phyloP scores from a whole-genome alignment of 2,888 invertebrate genomes.

The Standfussiana lucernea region DNA sequence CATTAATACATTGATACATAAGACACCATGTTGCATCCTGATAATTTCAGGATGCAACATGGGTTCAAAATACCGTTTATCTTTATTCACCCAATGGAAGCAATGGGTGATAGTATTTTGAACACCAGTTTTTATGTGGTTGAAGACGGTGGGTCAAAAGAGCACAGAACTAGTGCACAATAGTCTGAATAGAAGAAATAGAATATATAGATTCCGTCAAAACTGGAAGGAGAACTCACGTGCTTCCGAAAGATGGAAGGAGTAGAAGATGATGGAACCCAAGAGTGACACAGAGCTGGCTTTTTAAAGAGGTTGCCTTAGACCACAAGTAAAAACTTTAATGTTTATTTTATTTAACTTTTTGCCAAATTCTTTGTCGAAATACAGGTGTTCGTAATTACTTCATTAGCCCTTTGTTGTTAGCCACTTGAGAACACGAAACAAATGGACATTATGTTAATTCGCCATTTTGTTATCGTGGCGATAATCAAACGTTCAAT shows the following conservation, averaged over 20 bases:
- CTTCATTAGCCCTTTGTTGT: slow-evolving; percentile 73
- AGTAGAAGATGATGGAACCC: neutral
- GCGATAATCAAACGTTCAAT: slow-evolving; percentile 63
- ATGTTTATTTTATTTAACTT: neutral
- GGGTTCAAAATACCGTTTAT: no score
- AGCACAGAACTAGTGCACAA: neutral
- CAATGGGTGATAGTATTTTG: neutral
- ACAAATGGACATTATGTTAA: slow-evolving; percentile 75
- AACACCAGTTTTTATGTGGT: neutral
- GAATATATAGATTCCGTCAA: neutral
- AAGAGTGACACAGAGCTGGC: neutral
- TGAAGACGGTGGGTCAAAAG: neutral
- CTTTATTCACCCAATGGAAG: no score
- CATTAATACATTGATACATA: neutral
- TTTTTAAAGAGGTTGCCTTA: neutral
- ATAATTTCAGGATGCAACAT: no score
- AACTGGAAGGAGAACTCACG: neutral
- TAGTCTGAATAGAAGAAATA: neutral
- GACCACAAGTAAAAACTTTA: neutral
- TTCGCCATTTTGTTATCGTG: slow-evolving; percentile 65
- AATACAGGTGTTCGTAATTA: slow-evolving; percentile 54
- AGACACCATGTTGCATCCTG: neutral
- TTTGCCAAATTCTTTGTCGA: slow-evolving; percentile 28
- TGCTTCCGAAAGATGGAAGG: neutral
- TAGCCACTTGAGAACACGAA: slow-evolving; percentile 66